Percentiles rank a stretch among this genome's conserved stretches.
Conservation (phyloP, 2,888 invertebrate genomes). For the Drosophila suboccidentalis region DNA sequence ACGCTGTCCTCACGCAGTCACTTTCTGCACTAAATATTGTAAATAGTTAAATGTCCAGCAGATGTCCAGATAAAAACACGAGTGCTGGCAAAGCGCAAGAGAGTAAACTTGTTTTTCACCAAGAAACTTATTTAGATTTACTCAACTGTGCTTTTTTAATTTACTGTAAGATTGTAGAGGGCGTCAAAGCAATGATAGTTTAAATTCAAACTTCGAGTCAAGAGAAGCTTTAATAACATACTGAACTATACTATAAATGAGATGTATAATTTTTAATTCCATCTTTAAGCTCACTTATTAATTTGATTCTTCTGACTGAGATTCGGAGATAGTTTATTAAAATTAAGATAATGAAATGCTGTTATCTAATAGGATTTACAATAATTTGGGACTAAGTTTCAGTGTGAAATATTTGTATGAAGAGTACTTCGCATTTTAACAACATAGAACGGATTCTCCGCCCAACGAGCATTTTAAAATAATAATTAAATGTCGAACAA, state of each 20-base stretch:
- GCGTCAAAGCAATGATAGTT: neutral
- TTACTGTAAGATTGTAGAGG: neutral
- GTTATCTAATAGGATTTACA: neutral
- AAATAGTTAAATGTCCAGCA: constrained; percentile 10
- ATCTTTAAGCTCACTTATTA: neutral
- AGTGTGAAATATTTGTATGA: too few relatives aligned
- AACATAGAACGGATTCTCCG: too few relatives aligned
- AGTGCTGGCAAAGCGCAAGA: constrained; percentile 1
- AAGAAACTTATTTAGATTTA: constrained; percentile 5
- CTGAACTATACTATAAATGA: neutral
- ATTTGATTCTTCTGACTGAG: neutral
- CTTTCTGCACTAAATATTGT: neutral
- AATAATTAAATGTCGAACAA: constrained; percentile 42
- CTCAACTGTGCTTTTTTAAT: neutral
- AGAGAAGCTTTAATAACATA: neutral
- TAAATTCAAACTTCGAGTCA: neutral
- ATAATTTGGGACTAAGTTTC: too few relatives aligned
- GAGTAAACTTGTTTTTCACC: constrained; percentile 5
- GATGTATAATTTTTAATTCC: neutral
- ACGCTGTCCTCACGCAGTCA: neutral
- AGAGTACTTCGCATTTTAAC: too few relatives aligned
- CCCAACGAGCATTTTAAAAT: constrained; percentile 8
- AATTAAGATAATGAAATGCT: neutral
- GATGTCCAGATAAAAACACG: constrained; percentile 4
- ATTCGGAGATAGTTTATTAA: neutral